phyloP scores from a whole-genome alignment of 2,797 vertebrate genomes.

The Astyanax mexicanus region DNA sequence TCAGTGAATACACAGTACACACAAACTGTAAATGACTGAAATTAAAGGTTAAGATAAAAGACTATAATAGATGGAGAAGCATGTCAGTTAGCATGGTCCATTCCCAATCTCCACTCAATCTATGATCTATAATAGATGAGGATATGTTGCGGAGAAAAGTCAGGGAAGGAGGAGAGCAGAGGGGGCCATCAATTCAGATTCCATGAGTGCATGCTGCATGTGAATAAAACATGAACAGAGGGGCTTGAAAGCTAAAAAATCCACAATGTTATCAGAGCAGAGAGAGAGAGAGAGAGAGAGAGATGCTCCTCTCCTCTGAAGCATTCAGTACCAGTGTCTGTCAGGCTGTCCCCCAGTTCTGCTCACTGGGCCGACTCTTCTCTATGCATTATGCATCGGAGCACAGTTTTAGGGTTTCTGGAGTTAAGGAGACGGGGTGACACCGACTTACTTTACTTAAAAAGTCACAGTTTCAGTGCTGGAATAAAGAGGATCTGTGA shows the following conservation, averaged over 20 bases:
- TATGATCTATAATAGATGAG: slow-evolving; percentile 76
- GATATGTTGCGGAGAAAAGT: slow-evolving; percentile 67
- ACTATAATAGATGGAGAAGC: not conserved
- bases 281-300: slow-evolving; percentile 40
- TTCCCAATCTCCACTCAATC: slow-evolving; percentile 65
- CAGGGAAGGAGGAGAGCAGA: slow-evolving; percentile 49
- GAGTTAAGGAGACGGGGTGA: slow-evolving; percentile 8
- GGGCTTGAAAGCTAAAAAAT: slow-evolving; percentile 73
- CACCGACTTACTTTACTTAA: not conserved
- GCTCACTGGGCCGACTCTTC: slow-evolving; percentile 41
- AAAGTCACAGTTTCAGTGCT: not conserved
- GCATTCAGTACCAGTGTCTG: slow-evolving; percentile 75
- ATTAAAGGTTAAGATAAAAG: not conserved
- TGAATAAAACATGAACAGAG: slow-evolving; percentile 81
- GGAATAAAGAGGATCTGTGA: not conserved
- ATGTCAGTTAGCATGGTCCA: slow-evolving; percentile 28
- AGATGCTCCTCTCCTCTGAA: slow-evolving; percentile 40
- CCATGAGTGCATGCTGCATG: slow-evolving; percentile 66
- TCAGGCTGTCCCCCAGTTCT: slow-evolving; percentile 50
- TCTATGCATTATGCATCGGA: slow-evolving; percentile 38
- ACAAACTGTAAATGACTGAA: not conserved
- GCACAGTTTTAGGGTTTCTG: slow-evolving; percentile 26
- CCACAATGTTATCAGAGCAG: slow-evolving; percentile 64
- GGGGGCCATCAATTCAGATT: slow-evolving; percentile 67
- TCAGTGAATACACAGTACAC: no score